phyloP scores from a whole-genome alignment of 2,888 invertebrate genomes.

The Metopia argyrocephala region DNA sequence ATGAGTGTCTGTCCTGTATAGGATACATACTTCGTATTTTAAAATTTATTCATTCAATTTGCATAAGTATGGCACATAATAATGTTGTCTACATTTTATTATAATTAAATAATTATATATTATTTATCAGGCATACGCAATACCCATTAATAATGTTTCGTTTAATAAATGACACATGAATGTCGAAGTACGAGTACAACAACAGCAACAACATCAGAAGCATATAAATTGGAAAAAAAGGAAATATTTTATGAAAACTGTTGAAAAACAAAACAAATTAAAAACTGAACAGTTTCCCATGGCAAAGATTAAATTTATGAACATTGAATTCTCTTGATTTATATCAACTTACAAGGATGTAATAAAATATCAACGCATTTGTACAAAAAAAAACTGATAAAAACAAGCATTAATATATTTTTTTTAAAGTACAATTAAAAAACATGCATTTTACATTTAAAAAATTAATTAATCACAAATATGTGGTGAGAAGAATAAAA shows the following conservation, averaged over 20 bases:
- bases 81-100: slow-evolving; percentile 37
- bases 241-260: neutral
- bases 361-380: neutral
- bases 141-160: slow-evolving; percentile 41
- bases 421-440: too few species aligned
- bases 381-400: neutral
- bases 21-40: neutral
- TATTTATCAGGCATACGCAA: slow-evolving; percentile 42
- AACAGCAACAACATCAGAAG: neutral
- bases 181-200: neutral
- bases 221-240: neutral
- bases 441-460: neutral
- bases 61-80: neutral
- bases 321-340: neutral
- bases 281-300: neutral
- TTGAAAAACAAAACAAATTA: neutral
- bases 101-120: slow-evolving; percentile 54
- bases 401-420: too few species aligned
- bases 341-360: neutral
- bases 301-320: neutral
- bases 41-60: neutral
- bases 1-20: too few species aligned
- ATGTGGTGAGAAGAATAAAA: neutral
- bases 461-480: slow-evolving; percentile 2
- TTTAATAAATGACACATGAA: slow-evolving; percentile 39